Evolutionary conservation across 2,113 vertebrate genomes (phyloP).

Genomic region (Notarius lentiginosus): DNA sequence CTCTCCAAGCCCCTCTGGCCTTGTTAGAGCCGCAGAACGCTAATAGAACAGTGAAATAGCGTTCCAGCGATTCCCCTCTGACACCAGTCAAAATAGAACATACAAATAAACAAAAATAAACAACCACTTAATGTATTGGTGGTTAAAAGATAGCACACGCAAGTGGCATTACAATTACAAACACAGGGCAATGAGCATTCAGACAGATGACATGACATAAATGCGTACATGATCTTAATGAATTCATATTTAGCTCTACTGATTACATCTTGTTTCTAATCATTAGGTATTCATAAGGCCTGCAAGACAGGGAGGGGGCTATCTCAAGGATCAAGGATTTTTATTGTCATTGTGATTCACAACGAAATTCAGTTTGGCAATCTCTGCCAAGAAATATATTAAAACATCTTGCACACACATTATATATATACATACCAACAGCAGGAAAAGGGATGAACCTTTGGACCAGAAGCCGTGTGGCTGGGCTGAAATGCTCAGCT

Average conservation of each 20-base stretch:
- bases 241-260: slow-evolving; percentile 45
- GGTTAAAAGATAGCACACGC: slow-evolving; percentile 27
- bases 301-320: slow-evolving; percentile 21
- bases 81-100: slow-evolving; percentile 48
- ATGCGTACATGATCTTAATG: slow-evolving; percentile 32
- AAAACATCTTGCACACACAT: background rate
- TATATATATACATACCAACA: slow-evolving; percentile 76
- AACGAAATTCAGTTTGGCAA: no score
- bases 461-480: slow-evolving; percentile 85
- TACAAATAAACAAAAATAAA: slow-evolving; percentile 50
- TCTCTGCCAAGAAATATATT: background rate
- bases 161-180: slow-evolving; percentile 46
- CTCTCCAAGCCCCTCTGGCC: slow-evolving; percentile 63
- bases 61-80: slow-evolving; percentile 46
- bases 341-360: no score
- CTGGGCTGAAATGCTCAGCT: slow-evolving; percentile 82
- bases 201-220: slow-evolving; percentile 38
- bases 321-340: background rate
- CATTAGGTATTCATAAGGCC: slow-evolving; percentile 26
- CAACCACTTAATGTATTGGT: slow-evolving; percentile 45
- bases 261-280: slow-evolving; percentile 16
- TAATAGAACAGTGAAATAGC: slow-evolving; percentile 57
- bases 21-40: slow-evolving; percentile 50
- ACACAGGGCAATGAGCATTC: slow-evolving; percentile 29
- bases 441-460: slow-evolving; percentile 92